Conservation (phyloP, 2,888 invertebrate species). For the Rhamnusium bicolor region DNA sequence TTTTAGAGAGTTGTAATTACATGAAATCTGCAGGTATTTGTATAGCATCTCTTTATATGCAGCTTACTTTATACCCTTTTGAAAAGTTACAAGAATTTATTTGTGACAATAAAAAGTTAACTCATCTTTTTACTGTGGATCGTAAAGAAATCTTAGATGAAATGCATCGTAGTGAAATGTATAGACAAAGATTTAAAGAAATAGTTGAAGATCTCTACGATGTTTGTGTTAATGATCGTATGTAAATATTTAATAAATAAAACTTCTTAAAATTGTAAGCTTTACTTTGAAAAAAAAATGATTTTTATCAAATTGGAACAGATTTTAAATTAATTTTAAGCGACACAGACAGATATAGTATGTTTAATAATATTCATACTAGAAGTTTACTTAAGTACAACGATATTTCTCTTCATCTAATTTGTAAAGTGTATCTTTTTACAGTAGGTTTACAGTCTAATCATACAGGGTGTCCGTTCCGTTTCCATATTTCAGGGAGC, state of each 20-base stretch:
- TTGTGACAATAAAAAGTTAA: not conserved
- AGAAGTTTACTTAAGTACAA: too few relatives aligned
- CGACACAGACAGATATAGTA: too few relatives aligned
- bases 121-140: constrained; percentile 2
- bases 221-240: constrained; percentile 11
- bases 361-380: too few relatives aligned
- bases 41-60: constrained; percentile 11
- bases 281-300: not conserved
- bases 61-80: not conserved
- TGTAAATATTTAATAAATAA: not conserved
- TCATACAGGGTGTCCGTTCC: too few relatives aligned
- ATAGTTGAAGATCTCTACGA: constrained; percentile 32
- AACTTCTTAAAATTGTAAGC: not conserved
- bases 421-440: too few relatives aligned
- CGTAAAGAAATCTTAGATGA: constrained; percentile 23
- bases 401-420: too few relatives aligned
- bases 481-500: too few relatives aligned
- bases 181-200: constrained; percentile 7
- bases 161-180: not conserved
- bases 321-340: too few relatives aligned
- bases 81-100: constrained; percentile 27
- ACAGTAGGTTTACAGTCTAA: too few relatives aligned
- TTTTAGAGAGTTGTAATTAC: constrained; percentile 52
- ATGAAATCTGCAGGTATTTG: constrained; percentile 50
- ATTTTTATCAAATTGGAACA: too few relatives aligned